Percentiles rank a stretch among this genome's conserved stretches.
These are phyloP conservation scores for Scotopteryx bipunctaria DNA, from an alignment of 2,888 invertebrate genomes.

Conservation along the genomic window DNA sequence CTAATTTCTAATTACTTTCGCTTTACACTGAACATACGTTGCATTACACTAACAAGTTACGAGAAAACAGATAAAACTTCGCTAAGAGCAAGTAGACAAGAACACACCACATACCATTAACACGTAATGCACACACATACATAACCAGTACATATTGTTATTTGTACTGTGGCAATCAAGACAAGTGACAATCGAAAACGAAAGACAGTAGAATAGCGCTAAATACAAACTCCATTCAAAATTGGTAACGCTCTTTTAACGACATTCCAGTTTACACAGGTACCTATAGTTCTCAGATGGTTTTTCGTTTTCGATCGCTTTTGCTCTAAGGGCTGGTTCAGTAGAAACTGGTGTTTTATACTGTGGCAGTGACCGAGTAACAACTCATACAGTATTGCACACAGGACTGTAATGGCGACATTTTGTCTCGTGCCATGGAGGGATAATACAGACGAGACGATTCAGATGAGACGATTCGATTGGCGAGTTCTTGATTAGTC, in stretches of 20 bases:
- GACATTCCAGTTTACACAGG: not conserved
- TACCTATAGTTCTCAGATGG: not conserved
- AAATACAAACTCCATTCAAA: not conserved
- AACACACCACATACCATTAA: constrained; percentile 30
- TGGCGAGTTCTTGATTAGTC: too few species aligned
- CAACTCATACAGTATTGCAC: constrained; percentile 38
- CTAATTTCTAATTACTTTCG: not conserved
- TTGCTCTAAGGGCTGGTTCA: constrained; percentile 12
- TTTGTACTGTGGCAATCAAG: constrained; percentile 7
- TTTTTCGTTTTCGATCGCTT: constrained; percentile 12
- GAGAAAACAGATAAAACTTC: constrained; percentile 25
- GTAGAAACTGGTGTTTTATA: constrained; percentile 11
- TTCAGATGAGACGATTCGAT: not conserved
- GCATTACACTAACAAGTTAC: constrained; percentile 25
- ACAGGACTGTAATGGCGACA: constrained; percentile 37
- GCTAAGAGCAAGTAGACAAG: constrained; percentile 36
- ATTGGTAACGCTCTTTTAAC: not conserved
- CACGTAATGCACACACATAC: constrained; percentile 36
- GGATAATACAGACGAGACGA: constrained; percentile 22
- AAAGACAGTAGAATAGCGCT: not conserved
- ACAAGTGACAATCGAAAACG: constrained; percentile 6
- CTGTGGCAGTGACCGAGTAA: constrained; percentile 32
- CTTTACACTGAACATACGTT: constrained; percentile 8
- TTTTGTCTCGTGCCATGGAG: constrained; percentile 40
- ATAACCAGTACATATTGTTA: constrained; percentile 29